Evolutionary conservation across 2,888 invertebrate genomes (phyloP), one percentile per base, ranked within the genome.

Genomic region (Andrena praecox): DNA sequence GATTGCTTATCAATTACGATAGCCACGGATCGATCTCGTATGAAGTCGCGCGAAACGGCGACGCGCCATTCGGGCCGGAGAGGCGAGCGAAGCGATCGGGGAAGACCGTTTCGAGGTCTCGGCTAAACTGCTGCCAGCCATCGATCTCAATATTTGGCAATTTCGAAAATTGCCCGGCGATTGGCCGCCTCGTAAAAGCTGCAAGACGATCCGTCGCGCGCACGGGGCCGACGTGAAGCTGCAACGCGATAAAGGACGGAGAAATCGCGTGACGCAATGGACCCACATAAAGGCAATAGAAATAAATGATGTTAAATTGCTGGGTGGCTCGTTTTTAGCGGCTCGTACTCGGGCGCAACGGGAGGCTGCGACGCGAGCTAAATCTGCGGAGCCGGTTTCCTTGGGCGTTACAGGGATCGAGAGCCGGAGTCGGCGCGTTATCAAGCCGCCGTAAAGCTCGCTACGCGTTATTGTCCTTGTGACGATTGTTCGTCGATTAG

Each of bases 241-340:
- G 81, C 64, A 60, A 66, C 24, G 64, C 54, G 76, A 74, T 52
- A 76, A 80, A 85, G 80, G 87, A 76, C 68, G 60, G 29, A 74
- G 85, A 78, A 85, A 85, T 89, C 77, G 87, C 69, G 82, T 91
- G 92, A 92, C 91, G 92, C 80, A 92, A 92, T 80, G 74, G 82
- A 80, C 89, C 91, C 91, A 88, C 87, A 91, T 91, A 89, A 90
- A 91, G 92, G 82, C 92, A 92, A 92, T 92, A 90, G 90, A 91
- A 90, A 91, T 92, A 92, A 92, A 92, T 90, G 90, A 92, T 90
- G 86, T 90, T 92, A 91, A 92, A 92, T 92, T 92, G 91, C 86
- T 77, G 82, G 84, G 76, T 87, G 80, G 71, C 82, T 83, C 76
- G 83, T 87, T 89, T 89, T 90, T 82, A 87, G 80, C 80, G 56